phyloP scores from a whole-genome alignment of 2,113 vertebrate species.

The Bombycilla garrulus region DNA sequence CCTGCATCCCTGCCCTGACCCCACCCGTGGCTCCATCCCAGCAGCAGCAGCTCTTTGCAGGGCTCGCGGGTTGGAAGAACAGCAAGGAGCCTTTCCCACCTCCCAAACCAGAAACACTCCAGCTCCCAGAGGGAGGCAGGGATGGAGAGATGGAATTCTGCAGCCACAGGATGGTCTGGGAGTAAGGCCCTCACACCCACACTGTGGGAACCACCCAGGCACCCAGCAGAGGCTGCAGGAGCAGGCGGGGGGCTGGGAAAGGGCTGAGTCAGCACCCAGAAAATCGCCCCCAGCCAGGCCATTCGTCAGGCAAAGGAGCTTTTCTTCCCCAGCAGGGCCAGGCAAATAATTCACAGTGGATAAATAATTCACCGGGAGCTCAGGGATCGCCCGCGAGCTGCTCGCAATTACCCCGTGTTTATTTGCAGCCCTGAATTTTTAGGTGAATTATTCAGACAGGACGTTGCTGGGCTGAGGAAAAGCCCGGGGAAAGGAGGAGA shows the following conservation, averaged over 20 bases:
- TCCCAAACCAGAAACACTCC: background rate
- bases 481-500: background rate
- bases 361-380: constrained; percentile 56
- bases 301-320: constrained; percentile 1
- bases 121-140: background rate
- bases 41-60: background rate
- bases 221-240: background rate
- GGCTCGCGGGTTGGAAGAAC: background rate
- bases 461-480: background rate
- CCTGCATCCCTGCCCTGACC: background rate
- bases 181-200: fast-evolving
- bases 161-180: background rate
- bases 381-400: background rate
- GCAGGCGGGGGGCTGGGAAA: background rate
- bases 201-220: background rate
- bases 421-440: background rate
- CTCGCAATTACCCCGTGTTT: background rate
- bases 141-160: background rate
- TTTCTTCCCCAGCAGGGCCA: background rate
- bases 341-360: background rate
- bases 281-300: background rate
- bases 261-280: background rate
- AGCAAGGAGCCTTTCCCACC: background rate
- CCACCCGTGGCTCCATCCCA: background rate
- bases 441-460: constrained; percentile 31